Evolutionary conservation across 2,113 vertebrate species (phyloP).

Genomic region (Toxotes jaculatrix): DNA sequence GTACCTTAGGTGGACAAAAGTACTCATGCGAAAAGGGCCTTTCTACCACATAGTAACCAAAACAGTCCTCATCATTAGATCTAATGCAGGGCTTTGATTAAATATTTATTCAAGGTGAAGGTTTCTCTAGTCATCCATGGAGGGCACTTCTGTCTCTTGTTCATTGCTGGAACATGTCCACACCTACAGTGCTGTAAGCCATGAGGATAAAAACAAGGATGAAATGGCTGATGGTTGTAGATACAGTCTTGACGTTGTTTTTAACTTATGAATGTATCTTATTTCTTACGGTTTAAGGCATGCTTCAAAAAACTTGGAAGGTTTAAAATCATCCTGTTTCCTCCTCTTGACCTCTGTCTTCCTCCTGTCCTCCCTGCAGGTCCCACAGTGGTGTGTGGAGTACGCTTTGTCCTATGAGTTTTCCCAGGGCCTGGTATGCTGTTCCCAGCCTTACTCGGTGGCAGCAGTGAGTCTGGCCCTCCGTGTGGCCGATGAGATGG

Average conservation of each 20-base stretch:
- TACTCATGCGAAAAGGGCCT: too few relatives aligned
- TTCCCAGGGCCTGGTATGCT: slow-evolving; percentile 89
- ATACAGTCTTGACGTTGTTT: too few relatives aligned
- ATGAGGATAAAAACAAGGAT: too few relatives aligned
- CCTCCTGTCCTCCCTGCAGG: slow-evolving; percentile 79
- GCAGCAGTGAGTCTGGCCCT: slow-evolving; percentile 92
- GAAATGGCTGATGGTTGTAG: too few relatives aligned
- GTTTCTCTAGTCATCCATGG: neutral
- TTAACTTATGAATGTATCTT: neutral
- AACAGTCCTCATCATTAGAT: too few relatives aligned
- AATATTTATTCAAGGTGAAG: slow-evolving; percentile 19
- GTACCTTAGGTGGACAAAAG: too few relatives aligned
- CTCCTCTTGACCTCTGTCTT: rapidly evolving
- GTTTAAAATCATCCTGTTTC: neutral
- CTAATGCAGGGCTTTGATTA: slow-evolving; percentile 9
- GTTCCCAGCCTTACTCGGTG: slow-evolving; percentile 89
- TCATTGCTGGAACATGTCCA: neutral
- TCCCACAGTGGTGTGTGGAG: slow-evolving; percentile 96
- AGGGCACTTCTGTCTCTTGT: too few relatives aligned
- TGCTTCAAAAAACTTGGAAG: neutral
- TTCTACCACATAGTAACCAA: too few relatives aligned
- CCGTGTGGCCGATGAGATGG: slow-evolving; percentile 96
- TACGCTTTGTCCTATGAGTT: slow-evolving; percentile 90
- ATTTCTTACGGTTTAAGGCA: neutral
- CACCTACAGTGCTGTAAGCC: too few relatives aligned